Evolutionary conservation across 2,797 vertebrate genomes (phyloP), one percentile per base, ranked within the genome.

Genomic region (Centropyge bicolor): DNA sequence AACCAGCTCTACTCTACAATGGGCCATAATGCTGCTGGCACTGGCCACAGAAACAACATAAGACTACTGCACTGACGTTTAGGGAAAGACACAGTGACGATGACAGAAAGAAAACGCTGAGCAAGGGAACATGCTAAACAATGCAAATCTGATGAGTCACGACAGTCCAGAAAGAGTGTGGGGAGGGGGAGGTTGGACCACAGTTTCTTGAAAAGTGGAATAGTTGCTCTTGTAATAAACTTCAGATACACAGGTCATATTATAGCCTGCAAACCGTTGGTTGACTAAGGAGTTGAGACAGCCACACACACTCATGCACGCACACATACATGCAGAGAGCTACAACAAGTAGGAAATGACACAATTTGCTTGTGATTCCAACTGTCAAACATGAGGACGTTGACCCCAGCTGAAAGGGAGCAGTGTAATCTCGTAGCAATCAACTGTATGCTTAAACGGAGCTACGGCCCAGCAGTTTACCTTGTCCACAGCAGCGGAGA

Each of bases 1-100:
- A 98, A 98, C 96, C 94, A 89, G 84, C 84, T 87, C 89, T 67
- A 74, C 95, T 96, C 95, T 95, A 95, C 95, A 95, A 95, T 93
- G 94, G 94, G 95, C 95, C 95, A 94, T 83, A 91, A 94, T 88
- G 91, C 91, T 86, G 65, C 82, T 83, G 91, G 93, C 94, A 91
- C 89, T 92, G 90, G 88, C 90, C 94, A 93, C 94, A 95, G 93
- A 92, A 86, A 88, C 85, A 88, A 91, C 83, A 92, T 91, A 71
- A 78, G 72, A 80, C 88, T 81, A 75, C 92, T 92, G 82, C 92
- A 87, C 88, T 92, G 76, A 84, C 67, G 78, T 87, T 91, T 60
- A 85, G 89, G 68, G 67, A 91, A 82, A 83, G 56, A 86, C 88
- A 57, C 89, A 76, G 76, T 79, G 81, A 67, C 31, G 46, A 68